Conservation (phyloP, 2,113 vertebrate genomes). For the Mobula birostris region DNA sequence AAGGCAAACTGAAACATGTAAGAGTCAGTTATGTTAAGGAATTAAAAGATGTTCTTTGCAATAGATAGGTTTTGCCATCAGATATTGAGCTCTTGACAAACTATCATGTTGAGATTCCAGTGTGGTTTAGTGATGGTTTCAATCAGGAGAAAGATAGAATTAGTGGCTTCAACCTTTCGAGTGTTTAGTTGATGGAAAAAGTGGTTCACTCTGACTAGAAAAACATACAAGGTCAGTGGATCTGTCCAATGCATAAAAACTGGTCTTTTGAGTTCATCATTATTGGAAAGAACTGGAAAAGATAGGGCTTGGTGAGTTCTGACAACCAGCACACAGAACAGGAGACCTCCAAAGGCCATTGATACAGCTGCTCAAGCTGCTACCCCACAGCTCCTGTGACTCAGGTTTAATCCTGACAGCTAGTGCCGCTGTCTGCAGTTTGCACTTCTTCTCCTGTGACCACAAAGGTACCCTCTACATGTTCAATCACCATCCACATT, state of each 20-base stretch:
- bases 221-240: neutral
- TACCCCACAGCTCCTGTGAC: no score
- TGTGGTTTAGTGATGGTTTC: neutral
- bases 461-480: no score
- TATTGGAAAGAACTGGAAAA: neutral
- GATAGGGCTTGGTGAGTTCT: neutral
- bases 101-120: neutral
- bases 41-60: neutral
- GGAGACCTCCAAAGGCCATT: no score
- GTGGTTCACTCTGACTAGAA: neutral
- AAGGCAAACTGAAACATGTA: neutral
- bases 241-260: neutral
- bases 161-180: neutral
- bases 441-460: no score
- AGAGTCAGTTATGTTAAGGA: neutral
- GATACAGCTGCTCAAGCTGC: no score
- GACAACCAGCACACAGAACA: neutral
- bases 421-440: no score
- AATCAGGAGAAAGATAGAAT: neutral
- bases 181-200: neutral
- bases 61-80: neutral
- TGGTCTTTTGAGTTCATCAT: neutral
- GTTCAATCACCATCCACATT: no score
- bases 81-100: neutral
- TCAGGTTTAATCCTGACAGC: no score